phyloP scores from a whole-genome alignment of 1,140 invertebrate species.

The Hyposmocoma kahamanoa region DNA sequence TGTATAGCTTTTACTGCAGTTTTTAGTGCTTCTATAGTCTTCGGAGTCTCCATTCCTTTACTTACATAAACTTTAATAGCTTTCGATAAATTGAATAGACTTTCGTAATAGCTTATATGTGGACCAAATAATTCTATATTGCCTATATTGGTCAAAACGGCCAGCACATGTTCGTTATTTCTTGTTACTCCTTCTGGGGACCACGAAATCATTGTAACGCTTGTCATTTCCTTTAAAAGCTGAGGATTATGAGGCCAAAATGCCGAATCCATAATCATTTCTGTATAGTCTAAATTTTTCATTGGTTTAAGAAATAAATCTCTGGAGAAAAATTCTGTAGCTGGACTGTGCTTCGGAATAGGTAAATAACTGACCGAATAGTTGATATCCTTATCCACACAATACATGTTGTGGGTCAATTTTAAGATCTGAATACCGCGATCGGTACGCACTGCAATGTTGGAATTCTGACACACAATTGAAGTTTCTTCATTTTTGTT shows the following conservation, averaged over 20 bases:
- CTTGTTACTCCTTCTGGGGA: constrained; percentile 32
- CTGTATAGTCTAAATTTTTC: constrained; percentile 37
- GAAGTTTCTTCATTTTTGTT: constrained; percentile 36
- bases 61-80: constrained; percentile 23
- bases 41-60: constrained; percentile 14
- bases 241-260: constrained; percentile 46
- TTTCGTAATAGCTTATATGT: constrained; percentile 22
- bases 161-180: constrained; percentile 32
- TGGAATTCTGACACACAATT: constrained; percentile 34
- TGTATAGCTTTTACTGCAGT: constrained; percentile 27
- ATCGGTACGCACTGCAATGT: constrained; percentile 26
- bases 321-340: constrained; percentile 24
- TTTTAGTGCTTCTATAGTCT: constrained; percentile 27
- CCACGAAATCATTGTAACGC: constrained; percentile 29
- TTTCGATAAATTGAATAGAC: constrained; percentile 32
- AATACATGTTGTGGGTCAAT: constrained; percentile 38
- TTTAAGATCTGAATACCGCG: constrained; percentile 41
- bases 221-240: constrained; percentile 34
- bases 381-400: constrained; percentile 45
- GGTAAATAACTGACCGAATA: constrained; percentile 26
- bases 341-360: constrained; percentile 32
- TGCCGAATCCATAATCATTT: constrained; percentile 41
- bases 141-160: constrained; percentile 48
- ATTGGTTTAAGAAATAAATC: constrained; percentile 26
- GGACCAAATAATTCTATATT: constrained; percentile 37